Conservation (phyloP, 2,888 invertebrate genomes). For the Branchellion lobata region DNA sequence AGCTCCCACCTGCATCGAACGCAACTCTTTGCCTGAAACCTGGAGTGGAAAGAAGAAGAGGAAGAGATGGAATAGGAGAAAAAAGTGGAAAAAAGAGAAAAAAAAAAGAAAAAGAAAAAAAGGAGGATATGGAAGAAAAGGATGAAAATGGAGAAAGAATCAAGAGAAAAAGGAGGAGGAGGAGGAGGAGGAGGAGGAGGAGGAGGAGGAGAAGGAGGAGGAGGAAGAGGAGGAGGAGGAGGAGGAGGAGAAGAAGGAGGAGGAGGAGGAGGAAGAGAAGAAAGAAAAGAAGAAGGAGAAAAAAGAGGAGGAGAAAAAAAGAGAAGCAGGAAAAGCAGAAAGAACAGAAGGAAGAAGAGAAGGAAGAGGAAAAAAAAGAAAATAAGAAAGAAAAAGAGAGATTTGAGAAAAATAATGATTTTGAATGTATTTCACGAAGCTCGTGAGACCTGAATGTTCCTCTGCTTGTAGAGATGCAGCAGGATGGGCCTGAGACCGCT, state of each 20-base stretch:
- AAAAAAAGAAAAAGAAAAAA: too few relatives aligned
- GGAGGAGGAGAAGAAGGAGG: background rate
- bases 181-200: constrained; percentile 31
- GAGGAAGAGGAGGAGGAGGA: background rate
- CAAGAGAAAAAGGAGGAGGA: too few relatives aligned
- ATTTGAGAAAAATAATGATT: too few relatives aligned
- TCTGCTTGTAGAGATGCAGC: constrained; percentile 59
- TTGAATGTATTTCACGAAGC: too few relatives aligned
- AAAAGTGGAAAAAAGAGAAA: too few relatives aligned
- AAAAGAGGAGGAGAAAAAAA: background rate
- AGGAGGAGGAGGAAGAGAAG: background rate
- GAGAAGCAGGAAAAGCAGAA: too few relatives aligned
- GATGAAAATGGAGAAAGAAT: too few relatives aligned
- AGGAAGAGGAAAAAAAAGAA: background rate
- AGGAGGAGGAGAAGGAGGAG: background rate
- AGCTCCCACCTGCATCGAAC: constrained; percentile 68
- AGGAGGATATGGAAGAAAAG: too few relatives aligned
- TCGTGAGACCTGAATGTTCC: background rate
- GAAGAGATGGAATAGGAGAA: background rate
- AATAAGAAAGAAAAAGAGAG: too few relatives aligned
- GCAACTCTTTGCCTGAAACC: constrained; percentile 69
- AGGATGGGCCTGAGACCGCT: constrained; percentile 60
- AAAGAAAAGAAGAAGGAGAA: background rate
- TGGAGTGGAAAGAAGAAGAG: too few relatives aligned
- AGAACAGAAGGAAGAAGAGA: background rate